These are phyloP conservation scores for Tetramorium parvispinum DNA, from an alignment of 1,140 invertebrate species.

Conservation along the genomic window DNA sequence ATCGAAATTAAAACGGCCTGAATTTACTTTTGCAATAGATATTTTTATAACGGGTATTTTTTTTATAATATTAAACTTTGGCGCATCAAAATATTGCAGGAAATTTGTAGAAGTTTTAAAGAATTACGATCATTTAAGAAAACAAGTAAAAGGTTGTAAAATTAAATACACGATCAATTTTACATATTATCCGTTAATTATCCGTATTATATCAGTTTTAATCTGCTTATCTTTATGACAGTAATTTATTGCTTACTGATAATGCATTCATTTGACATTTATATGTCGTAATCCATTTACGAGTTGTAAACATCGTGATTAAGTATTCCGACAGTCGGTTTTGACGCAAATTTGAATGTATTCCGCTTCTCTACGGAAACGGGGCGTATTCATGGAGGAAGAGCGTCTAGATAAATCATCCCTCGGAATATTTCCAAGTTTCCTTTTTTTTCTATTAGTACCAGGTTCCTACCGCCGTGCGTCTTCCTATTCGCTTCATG, in stretches of 20 bases:
- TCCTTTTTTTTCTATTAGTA: not conserved
- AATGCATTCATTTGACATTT: not conserved
- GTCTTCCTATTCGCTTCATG: not conserved
- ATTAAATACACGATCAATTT: not conserved
- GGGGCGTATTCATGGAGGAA: not conserved
- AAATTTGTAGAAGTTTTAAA: not conserved
- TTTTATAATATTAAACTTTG: not conserved
- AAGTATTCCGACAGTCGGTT: conserved; percentile 6
- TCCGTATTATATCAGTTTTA: not conserved
- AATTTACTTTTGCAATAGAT: not conserved
- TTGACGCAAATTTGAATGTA: conserved; percentile 43
- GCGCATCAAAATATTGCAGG: too few species aligned
- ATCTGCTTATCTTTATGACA: not conserved
- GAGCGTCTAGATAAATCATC: conserved; percentile 48
- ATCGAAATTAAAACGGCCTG: not conserved
- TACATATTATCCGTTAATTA: conserved; percentile 11
- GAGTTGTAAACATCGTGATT: conserved; percentile 22
- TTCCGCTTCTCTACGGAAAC: not conserved
- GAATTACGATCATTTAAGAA: not conserved
- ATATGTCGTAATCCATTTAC: conserved; percentile 17
- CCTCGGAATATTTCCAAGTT: conserved; percentile 14
- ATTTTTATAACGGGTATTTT: not conserved
- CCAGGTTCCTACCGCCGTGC: not conserved
- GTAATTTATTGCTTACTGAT: not conserved
- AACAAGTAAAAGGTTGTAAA: not conserved